These are phyloP conservation scores for Sepioteuthis lessoniana DNA, from an alignment of 2,888 invertebrate species.

Conservation along the genomic window DNA sequence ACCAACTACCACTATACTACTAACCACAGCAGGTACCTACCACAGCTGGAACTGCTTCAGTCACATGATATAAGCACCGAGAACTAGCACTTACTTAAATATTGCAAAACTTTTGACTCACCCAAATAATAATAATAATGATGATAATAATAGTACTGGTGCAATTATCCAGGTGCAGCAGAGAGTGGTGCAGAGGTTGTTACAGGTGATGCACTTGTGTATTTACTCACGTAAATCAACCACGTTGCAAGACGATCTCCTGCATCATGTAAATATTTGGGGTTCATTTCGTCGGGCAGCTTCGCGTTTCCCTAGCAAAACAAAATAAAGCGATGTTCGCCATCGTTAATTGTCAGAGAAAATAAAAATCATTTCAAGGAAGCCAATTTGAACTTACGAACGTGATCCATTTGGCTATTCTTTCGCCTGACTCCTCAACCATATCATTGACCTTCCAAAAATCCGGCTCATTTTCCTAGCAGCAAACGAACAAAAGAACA, in stretches of 20 bases:
- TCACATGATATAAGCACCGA: too few species aligned
- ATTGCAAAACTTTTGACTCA: too few species aligned
- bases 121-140: neutral
- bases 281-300: neutral
- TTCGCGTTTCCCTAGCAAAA: neutral
- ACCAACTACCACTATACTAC: too few species aligned
- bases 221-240: slow-evolving; percentile 67
- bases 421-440: slow-evolving; percentile 57
- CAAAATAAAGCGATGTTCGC: neutral
- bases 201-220: neutral
- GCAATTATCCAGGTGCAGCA: neutral
- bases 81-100: too few species aligned
- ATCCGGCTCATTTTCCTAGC: neutral
- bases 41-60: too few species aligned
- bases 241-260: slow-evolving; percentile 69
- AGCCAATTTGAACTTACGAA: slow-evolving; percentile 61
- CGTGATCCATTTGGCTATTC: slow-evolving; percentile 68
- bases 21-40: too few species aligned
- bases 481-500: neutral
- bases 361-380: too few species aligned
- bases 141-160: neutral
- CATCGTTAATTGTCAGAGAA: neutral
- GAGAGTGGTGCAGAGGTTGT: neutral
- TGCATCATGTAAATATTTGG: slow-evolving; percentile 44
- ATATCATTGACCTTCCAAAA: neutral